Evolutionary conservation across 2,888 invertebrate species (phyloP).

Genomic region (Tetheella fluctuosa): DNA sequence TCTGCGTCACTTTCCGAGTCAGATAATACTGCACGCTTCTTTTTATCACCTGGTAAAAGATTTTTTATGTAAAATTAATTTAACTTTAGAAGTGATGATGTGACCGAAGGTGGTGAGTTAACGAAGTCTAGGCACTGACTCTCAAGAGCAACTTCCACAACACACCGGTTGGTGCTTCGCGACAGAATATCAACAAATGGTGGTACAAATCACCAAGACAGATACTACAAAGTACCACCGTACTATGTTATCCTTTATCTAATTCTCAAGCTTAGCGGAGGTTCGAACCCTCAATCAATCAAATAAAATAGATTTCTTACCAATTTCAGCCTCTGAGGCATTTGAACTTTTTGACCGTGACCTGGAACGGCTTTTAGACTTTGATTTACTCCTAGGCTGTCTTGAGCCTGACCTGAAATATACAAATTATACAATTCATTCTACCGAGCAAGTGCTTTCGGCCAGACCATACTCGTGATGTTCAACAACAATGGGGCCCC

Average conservation of each 20-base stretch:
- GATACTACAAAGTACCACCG: too few relatives aligned
- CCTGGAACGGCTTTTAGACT: constrained; percentile 73
- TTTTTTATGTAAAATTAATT: background rate
- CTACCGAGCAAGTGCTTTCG: too few relatives aligned
- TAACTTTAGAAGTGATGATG: background rate
- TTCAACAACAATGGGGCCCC: too few relatives aligned
- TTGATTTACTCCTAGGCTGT: constrained; percentile 71
- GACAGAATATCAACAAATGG: too few relatives aligned
- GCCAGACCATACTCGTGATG: too few relatives aligned
- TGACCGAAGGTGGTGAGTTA: too few relatives aligned
- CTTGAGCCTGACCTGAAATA: constrained; percentile 66
- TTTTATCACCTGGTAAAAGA: constrained; percentile 56
- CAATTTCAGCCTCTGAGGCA: constrained; percentile 59
- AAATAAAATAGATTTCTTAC: constrained; percentile 33
- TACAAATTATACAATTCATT: background rate
- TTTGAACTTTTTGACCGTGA: constrained; percentile 74
- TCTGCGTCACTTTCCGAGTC: constrained; percentile 80
- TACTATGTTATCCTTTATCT: too few relatives aligned
- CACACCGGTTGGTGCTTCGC: too few relatives aligned
- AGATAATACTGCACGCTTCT: constrained; percentile 75
- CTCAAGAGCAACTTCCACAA: too few relatives aligned
- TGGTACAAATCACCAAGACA: too few relatives aligned
- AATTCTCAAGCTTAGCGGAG: too few relatives aligned
- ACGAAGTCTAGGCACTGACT: too few relatives aligned
- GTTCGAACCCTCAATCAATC: background rate